These are phyloP conservation scores for Drosophila quinaria DNA, from an alignment of 2,888 invertebrate genomes.

Conservation along the genomic window DNA sequence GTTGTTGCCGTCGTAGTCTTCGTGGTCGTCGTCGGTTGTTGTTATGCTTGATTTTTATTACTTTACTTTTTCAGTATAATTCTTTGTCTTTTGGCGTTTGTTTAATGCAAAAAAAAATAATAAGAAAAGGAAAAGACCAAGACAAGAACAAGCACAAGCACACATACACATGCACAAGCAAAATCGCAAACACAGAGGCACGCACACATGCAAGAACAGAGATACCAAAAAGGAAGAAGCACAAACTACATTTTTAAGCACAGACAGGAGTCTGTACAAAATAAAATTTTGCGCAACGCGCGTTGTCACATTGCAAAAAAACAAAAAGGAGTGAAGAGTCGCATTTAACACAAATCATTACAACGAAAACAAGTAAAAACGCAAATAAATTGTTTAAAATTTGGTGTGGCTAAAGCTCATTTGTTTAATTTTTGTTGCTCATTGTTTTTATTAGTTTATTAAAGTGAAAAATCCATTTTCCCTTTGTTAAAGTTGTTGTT, in stretches of 20 bases:
- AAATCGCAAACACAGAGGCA: conserved; percentile 25
- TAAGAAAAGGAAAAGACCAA: conserved; percentile 39
- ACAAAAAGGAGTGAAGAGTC: conserved; percentile 11
- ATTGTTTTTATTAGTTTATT: background rate
- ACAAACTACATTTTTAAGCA: conserved; percentile 61
- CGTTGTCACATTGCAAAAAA: conserved; percentile 47
- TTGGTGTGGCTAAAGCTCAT: conserved; percentile 4
- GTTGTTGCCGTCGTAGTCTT: conserved; percentile 24
- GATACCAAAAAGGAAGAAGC: conserved; percentile 64
- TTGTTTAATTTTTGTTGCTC: background rate
- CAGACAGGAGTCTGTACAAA: conserved; percentile 65
- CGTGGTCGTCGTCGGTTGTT: conserved; percentile 52
- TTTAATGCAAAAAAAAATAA: conserved; percentile 69
- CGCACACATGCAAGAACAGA: conserved; percentile 43
- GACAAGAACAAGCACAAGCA: conserved; percentile 44
- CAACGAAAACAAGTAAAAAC: background rate
- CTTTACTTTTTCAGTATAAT: conserved; percentile 76
- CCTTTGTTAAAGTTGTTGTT: background rate
- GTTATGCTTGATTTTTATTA: conserved; percentile 76
- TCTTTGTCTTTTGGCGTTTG: conserved; percentile 79
- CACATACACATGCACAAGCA: conserved; percentile 21
- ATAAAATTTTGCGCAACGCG: conserved; percentile 65
- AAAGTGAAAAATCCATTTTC: conserved; percentile 1
- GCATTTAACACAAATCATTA: conserved; percentile 14
- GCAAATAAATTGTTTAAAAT: conserved; percentile 4